Evolutionary conservation across 2,888 invertebrate species (phyloP).

Genomic region (Ennomos erosarius): DNA sequence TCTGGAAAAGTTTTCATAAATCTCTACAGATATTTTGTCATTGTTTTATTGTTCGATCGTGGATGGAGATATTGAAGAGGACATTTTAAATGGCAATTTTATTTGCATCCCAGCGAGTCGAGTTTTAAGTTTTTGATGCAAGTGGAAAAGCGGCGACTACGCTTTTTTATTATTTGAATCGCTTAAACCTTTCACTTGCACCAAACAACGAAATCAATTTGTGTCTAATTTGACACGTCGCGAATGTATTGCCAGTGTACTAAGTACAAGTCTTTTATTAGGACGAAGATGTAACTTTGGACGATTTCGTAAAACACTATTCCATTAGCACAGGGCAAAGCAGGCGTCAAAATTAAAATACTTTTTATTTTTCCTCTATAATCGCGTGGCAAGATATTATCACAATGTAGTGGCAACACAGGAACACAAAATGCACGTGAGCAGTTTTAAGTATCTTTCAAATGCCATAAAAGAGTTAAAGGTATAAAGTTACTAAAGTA

Average conservation of each 20-base stretch:
- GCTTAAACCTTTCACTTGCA: conserved; percentile 33
- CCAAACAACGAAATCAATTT: conserved; percentile 29
- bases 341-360: conserved; percentile 61
- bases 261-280: conserved; percentile 82
- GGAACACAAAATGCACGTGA: conserved; percentile 59
- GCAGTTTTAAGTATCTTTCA: conserved; percentile 51
- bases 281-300: conserved; percentile 83
- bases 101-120: conserved; percentile 56
- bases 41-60: conserved; percentile 78
- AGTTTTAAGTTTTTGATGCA: conserved; percentile 61
- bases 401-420: conserved; percentile 71
- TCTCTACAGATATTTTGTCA: conserved; percentile 33
- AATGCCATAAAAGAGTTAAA: conserved; percentile 45
- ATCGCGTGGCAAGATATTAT: conserved; percentile 80
- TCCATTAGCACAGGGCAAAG: conserved; percentile 60
- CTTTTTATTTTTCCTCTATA: conserved; percentile 49
- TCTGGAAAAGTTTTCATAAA: conserved; percentile 36
- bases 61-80: conserved; percentile 82
- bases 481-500: conserved; percentile 43
- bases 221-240: conserved; percentile 55
- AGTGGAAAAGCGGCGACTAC: no score
- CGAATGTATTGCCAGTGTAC: conserved; percentile 66
- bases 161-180: conserved; percentile 2
- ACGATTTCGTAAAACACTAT: conserved; percentile 70
- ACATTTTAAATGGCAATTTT: conserved; percentile 63